phyloP scores from a whole-genome alignment of 2,113 vertebrate species.

The Meriones unguiculatus region DNA sequence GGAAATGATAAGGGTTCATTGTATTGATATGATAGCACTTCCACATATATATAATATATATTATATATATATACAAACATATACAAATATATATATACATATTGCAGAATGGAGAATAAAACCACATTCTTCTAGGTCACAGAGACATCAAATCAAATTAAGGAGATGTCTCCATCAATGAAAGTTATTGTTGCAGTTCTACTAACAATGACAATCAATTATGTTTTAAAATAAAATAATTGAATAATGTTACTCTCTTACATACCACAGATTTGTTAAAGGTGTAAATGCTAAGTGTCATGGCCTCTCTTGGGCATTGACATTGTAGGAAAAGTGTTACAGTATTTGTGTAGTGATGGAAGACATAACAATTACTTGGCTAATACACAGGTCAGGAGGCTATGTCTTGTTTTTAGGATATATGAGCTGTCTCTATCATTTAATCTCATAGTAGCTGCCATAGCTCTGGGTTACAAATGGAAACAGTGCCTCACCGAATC shows the following conservation, averaged over 20 bases:
- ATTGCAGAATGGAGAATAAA: neutral
- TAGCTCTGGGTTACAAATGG: neutral
- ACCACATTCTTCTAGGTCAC: neutral
- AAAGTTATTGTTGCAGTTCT: neutral
- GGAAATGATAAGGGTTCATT: neutral
- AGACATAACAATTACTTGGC: neutral
- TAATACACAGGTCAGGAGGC: neutral
- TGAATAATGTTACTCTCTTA: neutral
- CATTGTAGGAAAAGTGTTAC: neutral
- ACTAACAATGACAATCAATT: slow-evolving; percentile 13
- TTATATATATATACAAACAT: neutral
- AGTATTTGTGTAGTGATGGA: neutral
- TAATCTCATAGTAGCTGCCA: neutral
- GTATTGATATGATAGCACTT: neutral
- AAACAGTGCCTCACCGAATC: slow-evolving; percentile 31
- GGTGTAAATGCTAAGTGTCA: neutral
- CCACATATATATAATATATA: too few species aligned
- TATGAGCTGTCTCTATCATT: neutral
- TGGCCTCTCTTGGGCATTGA: neutral
- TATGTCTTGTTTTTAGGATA: neutral
- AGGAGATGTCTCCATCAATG: neutral
- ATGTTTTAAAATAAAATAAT: slow-evolving; percentile 15
- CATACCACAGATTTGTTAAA: neutral
- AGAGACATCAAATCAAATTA: neutral
- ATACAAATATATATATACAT: neutral